These are phyloP conservation scores for Danionella dracula DNA, from an alignment of 2,797 vertebrate species.

Conservation along the genomic window DNA sequence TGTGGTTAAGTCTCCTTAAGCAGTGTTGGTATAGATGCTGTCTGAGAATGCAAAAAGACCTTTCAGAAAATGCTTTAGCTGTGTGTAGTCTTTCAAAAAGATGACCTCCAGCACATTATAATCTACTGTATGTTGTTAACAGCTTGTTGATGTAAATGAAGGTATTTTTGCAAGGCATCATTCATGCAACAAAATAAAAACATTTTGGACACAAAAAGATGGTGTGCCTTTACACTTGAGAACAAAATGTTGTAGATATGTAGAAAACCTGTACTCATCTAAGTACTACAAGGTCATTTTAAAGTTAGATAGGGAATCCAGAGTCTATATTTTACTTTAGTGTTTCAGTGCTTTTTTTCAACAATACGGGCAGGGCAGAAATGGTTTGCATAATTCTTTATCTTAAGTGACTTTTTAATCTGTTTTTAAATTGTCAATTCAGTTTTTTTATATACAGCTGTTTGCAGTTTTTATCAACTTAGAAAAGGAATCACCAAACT, in stretches of 20 bases:
- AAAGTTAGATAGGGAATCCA: not conserved
- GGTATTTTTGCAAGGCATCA: not conserved
- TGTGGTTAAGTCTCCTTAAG: not conserved
- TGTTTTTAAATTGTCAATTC: too few species aligned
- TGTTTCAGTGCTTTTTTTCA: too few species aligned
- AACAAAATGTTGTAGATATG: not conserved
- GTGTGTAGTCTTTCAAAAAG: not conserved
- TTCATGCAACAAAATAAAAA: not conserved
- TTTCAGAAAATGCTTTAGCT: not conserved
- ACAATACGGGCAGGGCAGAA: too few species aligned
- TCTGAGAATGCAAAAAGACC: not conserved
- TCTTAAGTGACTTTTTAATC: too few species aligned
- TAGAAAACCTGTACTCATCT: slow-evolving; percentile 10
- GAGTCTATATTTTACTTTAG: too few species aligned
- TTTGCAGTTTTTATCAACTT: too few species aligned
- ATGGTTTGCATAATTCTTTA: too few species aligned
- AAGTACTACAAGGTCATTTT: slow-evolving; percentile 14
- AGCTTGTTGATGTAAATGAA: not conserved
- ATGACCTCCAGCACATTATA: not conserved
- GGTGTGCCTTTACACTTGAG: slow-evolving; percentile 15
- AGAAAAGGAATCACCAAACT: too few species aligned
- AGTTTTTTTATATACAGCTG: too few species aligned
- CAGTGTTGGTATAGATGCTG: not conserved
- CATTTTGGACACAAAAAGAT: not conserved
- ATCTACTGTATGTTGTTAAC: too few species aligned